phyloP scores from a whole-genome alignment of 92 coral and sea anemone genomes.

The Plumapathes pennacea region DNA sequence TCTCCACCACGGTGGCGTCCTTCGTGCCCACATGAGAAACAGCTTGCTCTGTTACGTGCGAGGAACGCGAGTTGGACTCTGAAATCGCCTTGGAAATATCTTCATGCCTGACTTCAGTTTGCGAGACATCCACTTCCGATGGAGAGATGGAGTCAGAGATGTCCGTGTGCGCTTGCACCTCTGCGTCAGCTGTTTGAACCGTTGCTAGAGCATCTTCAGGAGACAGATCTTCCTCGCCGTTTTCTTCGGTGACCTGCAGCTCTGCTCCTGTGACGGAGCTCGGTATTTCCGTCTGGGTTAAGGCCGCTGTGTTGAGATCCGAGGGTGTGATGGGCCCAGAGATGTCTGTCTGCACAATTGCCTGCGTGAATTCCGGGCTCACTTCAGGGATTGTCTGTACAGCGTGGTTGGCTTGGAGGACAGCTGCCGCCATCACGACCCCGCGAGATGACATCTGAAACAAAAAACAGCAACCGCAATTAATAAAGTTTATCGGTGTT shows the following conservation, averaged over 20 bases:
- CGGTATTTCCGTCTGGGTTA: conserved; percentile 49
- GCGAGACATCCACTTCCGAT: too few species aligned
- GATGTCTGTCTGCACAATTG: conserved; percentile 89
- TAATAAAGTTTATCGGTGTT: too few species aligned
- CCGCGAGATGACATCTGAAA: conserved; percentile 74
- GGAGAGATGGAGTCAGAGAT: too few species aligned
- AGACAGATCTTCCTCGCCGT: conserved; percentile 4
- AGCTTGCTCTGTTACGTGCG: too few species aligned
- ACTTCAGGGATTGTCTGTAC: conserved; percentile 76
- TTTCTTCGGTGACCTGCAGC: conserved; percentile 2
- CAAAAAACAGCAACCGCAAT: conserved; percentile 6
- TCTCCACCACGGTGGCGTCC: too few species aligned
- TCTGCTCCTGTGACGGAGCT: conserved; percentile 7
- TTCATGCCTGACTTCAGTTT: too few species aligned
- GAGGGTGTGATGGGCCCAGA: conserved; percentile 84
- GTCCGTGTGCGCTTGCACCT: too few species aligned
- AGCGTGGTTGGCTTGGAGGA: conserved; percentile 75
- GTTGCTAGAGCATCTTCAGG: too few species aligned
- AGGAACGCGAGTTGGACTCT: too few species aligned
- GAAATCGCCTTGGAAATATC: too few species aligned
- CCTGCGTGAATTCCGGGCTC: conserved; percentile 80
- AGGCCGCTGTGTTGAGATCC: conserved; percentile 20
- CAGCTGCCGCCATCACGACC: conserved; percentile 77
- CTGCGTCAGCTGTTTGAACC: too few species aligned
- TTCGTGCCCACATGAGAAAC: too few species aligned